phyloP scores from a whole-genome alignment of 2,797 vertebrate species.

The Chaenodraco wilsoni region DNA sequence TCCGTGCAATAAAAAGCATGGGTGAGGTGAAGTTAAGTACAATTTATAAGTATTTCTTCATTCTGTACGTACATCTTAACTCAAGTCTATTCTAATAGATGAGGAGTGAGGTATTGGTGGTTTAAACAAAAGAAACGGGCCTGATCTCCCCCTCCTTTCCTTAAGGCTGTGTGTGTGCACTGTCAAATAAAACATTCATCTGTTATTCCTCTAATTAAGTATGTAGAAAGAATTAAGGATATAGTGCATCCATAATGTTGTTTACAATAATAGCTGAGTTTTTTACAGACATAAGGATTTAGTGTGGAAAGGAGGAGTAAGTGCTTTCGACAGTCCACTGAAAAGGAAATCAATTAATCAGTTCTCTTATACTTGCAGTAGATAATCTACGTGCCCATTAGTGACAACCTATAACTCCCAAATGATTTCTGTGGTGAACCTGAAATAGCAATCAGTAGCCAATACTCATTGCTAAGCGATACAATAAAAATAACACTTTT shows the following conservation, averaged over 20 bases:
- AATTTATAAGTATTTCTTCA: constrained; percentile 9
- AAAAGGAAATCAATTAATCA: background rate
- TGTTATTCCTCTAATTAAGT: constrained; percentile 35
- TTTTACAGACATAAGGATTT: background rate
- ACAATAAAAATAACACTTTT: constrained; percentile 17
- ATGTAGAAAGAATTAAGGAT: background rate
- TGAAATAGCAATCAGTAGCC: background rate
- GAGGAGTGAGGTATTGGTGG: constrained; percentile 40
- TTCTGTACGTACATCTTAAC: constrained; percentile 6
- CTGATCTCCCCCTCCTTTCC: background rate
- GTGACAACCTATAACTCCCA: constrained; percentile 1
- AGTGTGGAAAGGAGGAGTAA: background rate
- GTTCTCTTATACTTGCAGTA: constrained; percentile 10
- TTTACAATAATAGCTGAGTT: background rate
- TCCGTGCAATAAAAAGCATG: constrained; percentile 7
- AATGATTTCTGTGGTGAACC: background rate
- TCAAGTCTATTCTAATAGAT: constrained; percentile 7
- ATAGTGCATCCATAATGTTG: constrained; percentile 17
- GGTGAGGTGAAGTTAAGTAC: constrained; percentile 9
- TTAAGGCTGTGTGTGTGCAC: constrained; percentile 46
- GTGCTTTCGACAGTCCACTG: background rate
- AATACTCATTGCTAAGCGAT: constrained; percentile 1
- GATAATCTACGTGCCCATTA: background rate
- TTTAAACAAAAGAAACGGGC: background rate
- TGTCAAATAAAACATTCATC: constrained; percentile 34